Evolutionary conservation across 2,888 invertebrate genomes (phyloP).

Genomic region (Drosophila paracracens): DNA sequence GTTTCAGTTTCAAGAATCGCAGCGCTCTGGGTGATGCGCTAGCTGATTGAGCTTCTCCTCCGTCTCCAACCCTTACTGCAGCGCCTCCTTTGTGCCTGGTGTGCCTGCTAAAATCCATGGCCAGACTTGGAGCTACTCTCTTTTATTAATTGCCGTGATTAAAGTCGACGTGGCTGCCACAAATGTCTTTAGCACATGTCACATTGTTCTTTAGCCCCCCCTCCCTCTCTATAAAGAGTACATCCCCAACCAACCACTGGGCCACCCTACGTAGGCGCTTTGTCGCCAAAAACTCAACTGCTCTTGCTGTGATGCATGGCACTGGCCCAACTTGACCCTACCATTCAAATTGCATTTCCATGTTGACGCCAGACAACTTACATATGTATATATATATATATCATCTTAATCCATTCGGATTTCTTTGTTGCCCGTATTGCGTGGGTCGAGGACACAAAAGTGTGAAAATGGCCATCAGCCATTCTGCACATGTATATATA

Average conservation of each 20-base stretch:
- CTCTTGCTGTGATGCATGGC: constrained; percentile 51
- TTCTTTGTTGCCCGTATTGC: constrained; percentile 49
- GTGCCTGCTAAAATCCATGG: constrained; percentile 15
- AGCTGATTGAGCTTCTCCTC: constrained; percentile 14
- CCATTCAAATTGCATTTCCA: constrained; percentile 75
- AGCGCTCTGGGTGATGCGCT: constrained; percentile 67
- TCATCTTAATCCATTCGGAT: constrained; percentile 25
- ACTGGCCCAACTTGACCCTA: constrained; percentile 71
- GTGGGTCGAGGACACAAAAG: constrained; percentile 48
- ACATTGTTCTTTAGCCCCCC: constrained; percentile 32
- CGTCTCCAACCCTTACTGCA: neutral
- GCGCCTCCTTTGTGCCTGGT: constrained; percentile 54
- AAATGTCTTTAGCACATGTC: constrained; percentile 79
- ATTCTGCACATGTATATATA: neutral
- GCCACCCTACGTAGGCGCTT: neutral
- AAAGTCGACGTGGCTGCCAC: constrained; percentile 63
- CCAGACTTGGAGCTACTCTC: constrained; percentile 9
- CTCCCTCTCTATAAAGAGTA: neutral
- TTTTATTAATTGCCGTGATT: constrained; percentile 77
- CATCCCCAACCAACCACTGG: constrained; percentile 23
- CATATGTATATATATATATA: constrained; percentile 3
- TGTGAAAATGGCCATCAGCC: constrained; percentile 36
- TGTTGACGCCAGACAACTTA: constrained; percentile 64
- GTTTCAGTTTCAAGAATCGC: constrained; percentile 55
- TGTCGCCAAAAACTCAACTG: constrained; percentile 48